Evolutionary conservation across 2,113 vertebrate species (phyloP).

Genomic region (Myanophis thanlyinensis): DNA sequence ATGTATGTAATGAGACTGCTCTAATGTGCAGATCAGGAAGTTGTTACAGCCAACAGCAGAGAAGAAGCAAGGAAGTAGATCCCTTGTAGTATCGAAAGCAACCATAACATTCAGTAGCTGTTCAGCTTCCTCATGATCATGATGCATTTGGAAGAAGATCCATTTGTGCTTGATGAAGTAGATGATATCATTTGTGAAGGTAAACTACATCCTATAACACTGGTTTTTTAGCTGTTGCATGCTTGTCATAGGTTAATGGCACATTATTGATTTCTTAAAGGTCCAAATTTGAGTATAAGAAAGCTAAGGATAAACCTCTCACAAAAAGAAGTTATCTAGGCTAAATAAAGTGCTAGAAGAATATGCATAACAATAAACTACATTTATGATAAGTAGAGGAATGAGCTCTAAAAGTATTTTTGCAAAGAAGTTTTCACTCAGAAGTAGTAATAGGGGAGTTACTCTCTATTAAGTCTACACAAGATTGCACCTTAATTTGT

Average conservation of each 20-base stretch:
- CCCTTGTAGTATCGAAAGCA: constrained; percentile 2
- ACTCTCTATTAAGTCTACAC: neutral
- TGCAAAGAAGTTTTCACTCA: constrained; percentile 14
- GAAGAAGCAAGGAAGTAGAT: constrained; percentile 62
- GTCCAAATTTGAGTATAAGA: constrained; percentile 12
- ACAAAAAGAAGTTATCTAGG: constrained; percentile 29
- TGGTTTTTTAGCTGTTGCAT: constrained; percentile 11
- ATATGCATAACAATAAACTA: constrained; percentile 23
- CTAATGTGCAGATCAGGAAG: constrained; percentile 60
- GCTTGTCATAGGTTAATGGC: neutral
- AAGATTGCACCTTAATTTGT: neutral
- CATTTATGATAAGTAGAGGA: constrained; percentile 7
- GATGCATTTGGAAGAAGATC: constrained; percentile 64
- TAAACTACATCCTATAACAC: constrained; percentile 59
- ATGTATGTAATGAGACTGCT: neutral
- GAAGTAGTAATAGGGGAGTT: neutral
- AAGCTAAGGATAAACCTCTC: neutral
- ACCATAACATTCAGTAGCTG: constrained; percentile 19
- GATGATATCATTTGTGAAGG: constrained; percentile 76
- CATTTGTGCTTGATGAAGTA: constrained; percentile 52
- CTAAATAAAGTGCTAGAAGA: constrained; percentile 15
- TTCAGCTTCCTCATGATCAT: neutral
- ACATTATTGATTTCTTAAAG: constrained; percentile 44
- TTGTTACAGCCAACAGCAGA: constrained; percentile 32
- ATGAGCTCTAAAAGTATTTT: neutral